Evolutionary conservation across 2,797 vertebrate species (phyloP).

Genomic region (Clarias laeviceps): DNA sequence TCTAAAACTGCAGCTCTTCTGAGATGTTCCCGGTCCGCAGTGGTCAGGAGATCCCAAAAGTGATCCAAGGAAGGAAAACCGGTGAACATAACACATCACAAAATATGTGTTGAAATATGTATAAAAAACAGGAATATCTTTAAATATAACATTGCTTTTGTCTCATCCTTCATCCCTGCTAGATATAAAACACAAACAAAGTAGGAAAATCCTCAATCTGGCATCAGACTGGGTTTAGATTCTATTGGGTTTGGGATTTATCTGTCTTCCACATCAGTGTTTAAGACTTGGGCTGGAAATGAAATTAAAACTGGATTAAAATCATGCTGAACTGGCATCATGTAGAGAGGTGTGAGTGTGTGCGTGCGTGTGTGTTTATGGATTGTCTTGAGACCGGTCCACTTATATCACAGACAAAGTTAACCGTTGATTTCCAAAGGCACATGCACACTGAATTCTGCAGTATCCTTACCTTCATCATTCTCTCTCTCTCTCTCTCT

Average conservation of each 20-base stretch:
- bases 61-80: no score
- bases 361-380: background rate
- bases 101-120: no score
- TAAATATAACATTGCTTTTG: background rate
- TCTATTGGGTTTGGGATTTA: background rate
- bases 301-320: background rate
- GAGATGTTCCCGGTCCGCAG: no score
- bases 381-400: background rate
- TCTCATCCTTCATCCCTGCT: background rate
- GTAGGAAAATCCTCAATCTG: background rate
- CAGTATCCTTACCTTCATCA: background rate
- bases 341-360: background rate
- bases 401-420: slow-evolving; percentile 7
- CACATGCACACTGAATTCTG: slow-evolving; percentile 15
- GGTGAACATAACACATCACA: no score
- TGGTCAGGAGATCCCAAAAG: no score
- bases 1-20: no score
- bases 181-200: background rate
- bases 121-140: background rate
- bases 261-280: background rate
- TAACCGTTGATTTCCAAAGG: slow-evolving; percentile 11
- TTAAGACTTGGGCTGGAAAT: background rate
- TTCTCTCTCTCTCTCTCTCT: background rate
- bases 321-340: background rate
- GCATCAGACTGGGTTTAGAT: background rate